phyloP scores from a whole-genome alignment of 2,797 vertebrate genomes.

The Gephyroberyx darwinii region DNA sequence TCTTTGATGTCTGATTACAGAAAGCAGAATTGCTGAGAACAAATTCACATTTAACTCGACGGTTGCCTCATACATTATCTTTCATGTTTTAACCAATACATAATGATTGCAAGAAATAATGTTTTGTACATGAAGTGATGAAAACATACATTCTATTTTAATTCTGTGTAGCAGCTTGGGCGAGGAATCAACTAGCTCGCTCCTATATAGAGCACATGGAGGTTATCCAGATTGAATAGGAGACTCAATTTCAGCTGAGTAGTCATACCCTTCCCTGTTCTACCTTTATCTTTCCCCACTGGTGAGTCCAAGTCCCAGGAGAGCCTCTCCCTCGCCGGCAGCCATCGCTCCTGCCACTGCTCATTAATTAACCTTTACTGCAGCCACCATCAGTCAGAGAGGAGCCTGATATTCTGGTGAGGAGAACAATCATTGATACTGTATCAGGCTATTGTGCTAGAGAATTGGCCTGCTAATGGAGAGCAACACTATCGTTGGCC shows the following conservation, averaged over 20 bases:
- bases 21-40: constrained; percentile 58
- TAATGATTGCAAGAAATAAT: constrained; percentile 56
- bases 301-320: constrained; percentile 62
- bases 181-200: constrained; percentile 59
- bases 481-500: constrained; percentile 31
- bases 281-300: constrained; percentile 67
- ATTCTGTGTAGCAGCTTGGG: constrained; percentile 37
- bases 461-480: constrained; percentile 58
- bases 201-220: constrained; percentile 60
- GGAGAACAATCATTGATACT: constrained; percentile 57
- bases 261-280: constrained; percentile 62
- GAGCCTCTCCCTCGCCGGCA: constrained; percentile 65
- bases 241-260: constrained; percentile 73
- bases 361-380: constrained; percentile 80
- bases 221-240: constrained; percentile 65
- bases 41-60: constrained; percentile 49
- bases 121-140: constrained; percentile 52
- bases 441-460: constrained; percentile 46
- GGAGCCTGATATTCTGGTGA: constrained; percentile 50
- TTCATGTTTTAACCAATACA: constrained; percentile 59
- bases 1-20: constrained; percentile 69
- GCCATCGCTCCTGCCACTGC: constrained; percentile 68
- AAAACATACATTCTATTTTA: constrained; percentile 53
- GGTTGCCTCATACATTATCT: constrained; percentile 52
- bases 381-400: constrained; percentile 65